Conservation (phyloP, 2,113 vertebrate species). For the Gila orcuttii region DNA sequence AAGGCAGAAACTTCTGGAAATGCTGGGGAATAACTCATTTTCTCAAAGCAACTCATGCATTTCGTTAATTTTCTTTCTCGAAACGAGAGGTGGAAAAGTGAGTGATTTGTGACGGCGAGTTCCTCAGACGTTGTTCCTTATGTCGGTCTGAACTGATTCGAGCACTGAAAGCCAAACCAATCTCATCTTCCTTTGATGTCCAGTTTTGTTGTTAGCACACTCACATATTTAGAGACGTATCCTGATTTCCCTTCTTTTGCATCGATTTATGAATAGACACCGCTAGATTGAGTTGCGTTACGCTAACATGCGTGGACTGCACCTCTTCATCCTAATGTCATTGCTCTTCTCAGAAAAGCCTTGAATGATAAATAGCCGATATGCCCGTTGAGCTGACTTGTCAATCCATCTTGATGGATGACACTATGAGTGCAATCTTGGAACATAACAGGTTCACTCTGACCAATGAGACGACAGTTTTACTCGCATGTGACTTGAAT, state of each 20-base stretch:
- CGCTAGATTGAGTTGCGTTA: too few species aligned
- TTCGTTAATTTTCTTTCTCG: neutral
- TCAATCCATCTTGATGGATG: neutral
- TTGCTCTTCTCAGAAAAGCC: neutral
- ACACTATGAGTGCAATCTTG: neutral
- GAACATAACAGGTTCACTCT: neutral
- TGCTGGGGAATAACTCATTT: neutral
- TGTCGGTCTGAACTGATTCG: neutral
- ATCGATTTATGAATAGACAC: neutral
- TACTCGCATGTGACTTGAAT: neutral
- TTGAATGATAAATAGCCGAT: too few species aligned
- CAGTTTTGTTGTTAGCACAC: neutral
- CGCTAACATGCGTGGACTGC: neutral
- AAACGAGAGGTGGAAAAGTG: neutral
- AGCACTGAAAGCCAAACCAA: constrained; percentile 30
- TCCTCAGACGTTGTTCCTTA: neutral
- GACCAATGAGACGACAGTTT: neutral
- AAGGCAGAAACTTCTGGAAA: neutral
- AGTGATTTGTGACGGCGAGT: neutral
- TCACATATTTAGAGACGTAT: neutral
- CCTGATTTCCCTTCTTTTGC: neutral
- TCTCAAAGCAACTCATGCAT: neutral
- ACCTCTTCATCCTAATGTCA: neutral
- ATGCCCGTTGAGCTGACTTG: neutral
- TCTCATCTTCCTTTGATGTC: constrained; percentile 33